These are phyloP conservation scores for Petrolisthes manimaculis DNA, from an alignment of 2,888 invertebrate genomes.

Conservation along the genomic window DNA sequence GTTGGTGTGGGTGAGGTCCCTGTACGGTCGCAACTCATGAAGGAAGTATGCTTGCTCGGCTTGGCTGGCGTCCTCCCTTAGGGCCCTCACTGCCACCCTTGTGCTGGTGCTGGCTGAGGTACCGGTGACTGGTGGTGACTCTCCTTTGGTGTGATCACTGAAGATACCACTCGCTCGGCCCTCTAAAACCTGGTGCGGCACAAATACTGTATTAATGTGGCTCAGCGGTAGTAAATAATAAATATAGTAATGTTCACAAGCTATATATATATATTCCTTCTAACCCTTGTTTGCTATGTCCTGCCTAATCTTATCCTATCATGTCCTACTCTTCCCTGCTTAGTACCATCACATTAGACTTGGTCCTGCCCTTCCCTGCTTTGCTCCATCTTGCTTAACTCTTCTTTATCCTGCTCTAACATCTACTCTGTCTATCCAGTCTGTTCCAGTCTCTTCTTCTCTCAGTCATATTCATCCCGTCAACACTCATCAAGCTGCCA, in stretches of 20 bases:
- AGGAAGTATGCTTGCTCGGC: slow-evolving; percentile 83
- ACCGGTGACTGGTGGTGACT: slow-evolving; percentile 14
- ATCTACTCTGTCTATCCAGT: background rate
- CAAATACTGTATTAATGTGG: too few species aligned
- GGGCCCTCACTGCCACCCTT: slow-evolving; percentile 82
- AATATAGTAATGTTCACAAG: too few species aligned
- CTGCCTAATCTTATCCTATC: too few species aligned
- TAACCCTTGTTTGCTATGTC: too few species aligned
- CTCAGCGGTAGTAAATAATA: too few species aligned
- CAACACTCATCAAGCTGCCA: background rate
- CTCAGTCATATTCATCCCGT: background rate
- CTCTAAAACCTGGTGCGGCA: slow-evolving; percentile 77
- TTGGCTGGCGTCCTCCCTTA: slow-evolving; percentile 82
- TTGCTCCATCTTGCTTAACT: too few species aligned
- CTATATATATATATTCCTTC: too few species aligned
- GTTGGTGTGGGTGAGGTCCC: slow-evolving; percentile 81
- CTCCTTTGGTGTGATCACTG: slow-evolving; percentile 60
- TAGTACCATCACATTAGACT: too few species aligned
- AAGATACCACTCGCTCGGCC: slow-evolving; percentile 77
- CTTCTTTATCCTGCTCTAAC: too few species aligned
- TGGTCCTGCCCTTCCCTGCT: too few species aligned
- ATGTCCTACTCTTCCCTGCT: too few species aligned
- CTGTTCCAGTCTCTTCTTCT: background rate
- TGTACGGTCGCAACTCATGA: slow-evolving; percentile 80
- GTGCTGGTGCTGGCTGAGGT: slow-evolving; percentile 65